These are phyloP conservation scores for Bombyx mandarina DNA, from an alignment of 1,140 invertebrate species.

Conservation along the genomic window DNA sequence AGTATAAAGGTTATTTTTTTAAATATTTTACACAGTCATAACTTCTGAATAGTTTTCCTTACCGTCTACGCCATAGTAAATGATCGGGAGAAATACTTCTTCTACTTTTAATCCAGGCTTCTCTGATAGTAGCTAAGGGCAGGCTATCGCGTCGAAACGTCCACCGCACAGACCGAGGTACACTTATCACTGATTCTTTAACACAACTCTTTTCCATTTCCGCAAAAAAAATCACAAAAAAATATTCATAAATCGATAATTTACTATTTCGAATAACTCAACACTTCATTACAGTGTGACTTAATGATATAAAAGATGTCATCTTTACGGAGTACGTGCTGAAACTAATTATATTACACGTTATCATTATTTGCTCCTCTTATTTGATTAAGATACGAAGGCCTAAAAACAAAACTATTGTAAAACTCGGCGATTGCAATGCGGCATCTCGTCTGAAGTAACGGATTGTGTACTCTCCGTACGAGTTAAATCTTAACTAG, in stretches of 20 bases:
- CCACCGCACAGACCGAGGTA: constrained; percentile 22
- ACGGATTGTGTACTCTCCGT: too few relatives aligned
- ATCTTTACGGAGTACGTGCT: neutral
- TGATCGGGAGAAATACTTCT: constrained; percentile 34
- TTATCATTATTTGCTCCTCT: constrained; percentile 8
- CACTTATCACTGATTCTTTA: constrained; percentile 6
- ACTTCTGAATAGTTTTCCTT: constrained; percentile 8
- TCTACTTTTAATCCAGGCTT: constrained; percentile 42
- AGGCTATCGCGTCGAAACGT: constrained; percentile 44
- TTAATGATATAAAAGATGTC: neutral
- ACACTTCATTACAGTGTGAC: neutral
- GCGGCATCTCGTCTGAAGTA: too few relatives aligned
- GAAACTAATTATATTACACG: constrained; percentile 1
- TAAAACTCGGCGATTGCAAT: too few relatives aligned
- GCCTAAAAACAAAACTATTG: too few relatives aligned
- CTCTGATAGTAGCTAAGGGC: constrained; percentile 37
- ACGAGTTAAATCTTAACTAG: too few relatives aligned
- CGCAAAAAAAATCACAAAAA: neutral
- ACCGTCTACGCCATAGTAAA: constrained; percentile 40
- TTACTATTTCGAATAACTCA: too few relatives aligned
- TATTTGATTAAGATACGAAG: constrained; percentile 7
- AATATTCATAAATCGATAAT: too few relatives aligned
- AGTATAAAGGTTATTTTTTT: constrained; percentile 5
- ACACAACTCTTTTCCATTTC: constrained; percentile 7
- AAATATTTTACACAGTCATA: too few relatives aligned